Conservation (phyloP, 2,797 vertebrate genomes). For the Lepilemur septentrionalis region DNA sequence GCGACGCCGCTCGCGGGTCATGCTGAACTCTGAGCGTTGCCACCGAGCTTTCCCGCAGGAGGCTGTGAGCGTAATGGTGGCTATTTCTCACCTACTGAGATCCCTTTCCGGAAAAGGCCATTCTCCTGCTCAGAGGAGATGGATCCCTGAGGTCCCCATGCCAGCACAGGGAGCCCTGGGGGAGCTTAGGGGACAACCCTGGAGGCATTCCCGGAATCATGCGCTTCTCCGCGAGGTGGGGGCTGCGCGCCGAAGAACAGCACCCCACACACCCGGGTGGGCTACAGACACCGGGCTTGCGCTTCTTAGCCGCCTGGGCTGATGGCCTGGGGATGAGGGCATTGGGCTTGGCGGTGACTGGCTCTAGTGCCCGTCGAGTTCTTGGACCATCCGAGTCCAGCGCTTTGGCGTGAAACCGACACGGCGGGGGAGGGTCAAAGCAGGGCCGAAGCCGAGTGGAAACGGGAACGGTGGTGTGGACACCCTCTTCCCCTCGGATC, state of each 20-base stretch:
- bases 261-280: background rate
- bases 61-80: background rate
- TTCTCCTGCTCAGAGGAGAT: background rate
- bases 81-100: slow-evolving; percentile 17
- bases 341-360: background rate
- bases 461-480: background rate
- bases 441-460: too few relatives aligned
- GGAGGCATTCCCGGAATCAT: background rate
- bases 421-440: accelerated
- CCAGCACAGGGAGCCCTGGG: background rate
- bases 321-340: background rate
- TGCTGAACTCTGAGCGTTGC: background rate
- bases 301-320: background rate
- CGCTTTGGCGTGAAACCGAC: background rate
- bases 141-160: background rate
- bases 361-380: background rate
- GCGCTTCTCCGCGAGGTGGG: background rate
- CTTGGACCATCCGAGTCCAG: background rate
- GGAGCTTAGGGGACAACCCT: background rate
- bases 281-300: background rate
- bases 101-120: slow-evolving; percentile 13
- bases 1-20: background rate
- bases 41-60: background rate
- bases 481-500: background rate
- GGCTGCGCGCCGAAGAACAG: background rate